phyloP scores from a whole-genome alignment of 2,888 invertebrate species.

The Pyrrhopygopsis socrates region DNA sequence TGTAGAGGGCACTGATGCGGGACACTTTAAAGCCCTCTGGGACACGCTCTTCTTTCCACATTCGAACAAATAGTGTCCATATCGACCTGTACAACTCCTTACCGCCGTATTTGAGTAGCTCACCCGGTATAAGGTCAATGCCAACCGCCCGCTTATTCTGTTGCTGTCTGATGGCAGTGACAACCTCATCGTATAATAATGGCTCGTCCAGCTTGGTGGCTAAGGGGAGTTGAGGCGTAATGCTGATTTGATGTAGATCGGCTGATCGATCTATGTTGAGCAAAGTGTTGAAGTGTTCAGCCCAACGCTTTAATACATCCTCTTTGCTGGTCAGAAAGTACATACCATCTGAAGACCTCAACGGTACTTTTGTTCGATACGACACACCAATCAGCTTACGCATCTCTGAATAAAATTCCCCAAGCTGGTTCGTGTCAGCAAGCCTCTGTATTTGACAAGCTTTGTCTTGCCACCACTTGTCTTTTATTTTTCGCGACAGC shows the following conservation, averaged over 20 bases:
- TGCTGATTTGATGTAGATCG: too few relatives aligned
- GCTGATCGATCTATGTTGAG: not conserved
- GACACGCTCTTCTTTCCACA: too few relatives aligned
- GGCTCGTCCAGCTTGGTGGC: not conserved
- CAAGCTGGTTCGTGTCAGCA: too few relatives aligned
- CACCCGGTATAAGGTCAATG: conserved; percentile 14
- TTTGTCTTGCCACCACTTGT: too few relatives aligned
- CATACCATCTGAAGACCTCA: too few relatives aligned
- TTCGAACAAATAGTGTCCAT: too few relatives aligned
- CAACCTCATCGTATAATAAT: not conserved
- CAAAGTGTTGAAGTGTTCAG: not conserved
- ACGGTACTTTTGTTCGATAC: not conserved
- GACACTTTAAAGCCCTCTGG: not conserved
- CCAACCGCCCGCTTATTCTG: conserved; percentile 22
- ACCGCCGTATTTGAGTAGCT: not conserved
- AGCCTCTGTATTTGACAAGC: too few relatives aligned
- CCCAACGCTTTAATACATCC: not conserved
- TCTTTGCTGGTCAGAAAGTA: too few relatives aligned
- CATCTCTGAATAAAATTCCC: too few relatives aligned
- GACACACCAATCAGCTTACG: too few relatives aligned
- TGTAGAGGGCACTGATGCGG: not conserved
- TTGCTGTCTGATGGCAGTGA: not conserved
- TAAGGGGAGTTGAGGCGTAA: not conserved
- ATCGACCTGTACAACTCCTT: too few relatives aligned
- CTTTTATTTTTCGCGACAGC: too few relatives aligned